Base-by-base conservation (phyloP, 1,140 invertebrate genomes). In the Brachionus sp. region DNA sequence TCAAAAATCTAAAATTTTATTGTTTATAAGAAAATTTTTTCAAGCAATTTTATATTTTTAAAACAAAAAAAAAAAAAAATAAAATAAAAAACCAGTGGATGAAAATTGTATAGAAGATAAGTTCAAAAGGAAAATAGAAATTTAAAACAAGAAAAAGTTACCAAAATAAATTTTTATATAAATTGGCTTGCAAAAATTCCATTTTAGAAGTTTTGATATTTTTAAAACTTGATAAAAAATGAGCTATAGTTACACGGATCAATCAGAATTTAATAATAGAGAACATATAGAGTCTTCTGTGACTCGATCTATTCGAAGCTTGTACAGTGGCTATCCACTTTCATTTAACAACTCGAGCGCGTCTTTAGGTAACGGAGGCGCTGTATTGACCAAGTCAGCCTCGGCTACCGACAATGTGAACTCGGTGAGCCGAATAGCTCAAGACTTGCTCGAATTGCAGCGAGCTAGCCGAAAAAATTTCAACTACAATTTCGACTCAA, bases 361-460 rank as follows among this genome's bases (percentile, higher is more conserved):
- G 6, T 70, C 66, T 0, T 39, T 70, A 29, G 70, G 39, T 13
- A 44, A 46, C 12, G 70, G 70, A 2, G 70, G 39, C 29, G 37
- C 70, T 10, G 16, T 75, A 9, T 23, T 75, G 19, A 75, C 70
- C 23, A 75, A 75, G 44, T 75, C 70, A 12, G 70, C 70, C 9
- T 75, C 70, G 13, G 37, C 42, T 10, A 75, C 37, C 12, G 44
- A 75, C 19, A 75, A 75, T n/a, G 29, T 25, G 3, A 75, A 75
- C 33, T 80, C 77, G 13, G 77, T 80, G 10, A 62, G 19, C 39
- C 46, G 77, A 6, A 80, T 80, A 12, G 77, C 77, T 37, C 77
- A 80, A 62, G 77, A 80, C 10, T 44, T 80, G n/a, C 50, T 80
- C 23, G 50, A 80, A 44, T 25, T 80, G 10, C 77, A 80, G 57